phyloP scores from a whole-genome alignment of 2,888 invertebrate species.

The Papilio gigon region DNA sequence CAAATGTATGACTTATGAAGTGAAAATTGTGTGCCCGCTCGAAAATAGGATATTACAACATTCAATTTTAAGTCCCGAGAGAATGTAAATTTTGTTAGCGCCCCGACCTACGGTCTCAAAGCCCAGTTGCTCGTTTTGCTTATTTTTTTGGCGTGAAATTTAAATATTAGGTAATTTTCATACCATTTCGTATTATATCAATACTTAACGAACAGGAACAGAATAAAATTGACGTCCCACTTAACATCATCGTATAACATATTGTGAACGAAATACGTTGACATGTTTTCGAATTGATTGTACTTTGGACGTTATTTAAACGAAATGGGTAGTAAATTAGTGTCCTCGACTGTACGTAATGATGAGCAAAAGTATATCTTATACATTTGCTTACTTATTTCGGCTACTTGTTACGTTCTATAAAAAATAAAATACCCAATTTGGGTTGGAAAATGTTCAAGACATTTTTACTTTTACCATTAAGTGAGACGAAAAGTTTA shows the following conservation, averaged over 20 bases:
- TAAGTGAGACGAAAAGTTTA: neutral
- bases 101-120: conserved; percentile 9
- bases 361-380: no score
- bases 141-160: conserved; percentile 19
- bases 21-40: conserved; percentile 50
- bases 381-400: no score
- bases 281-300: neutral
- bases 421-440: no score
- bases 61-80: conserved; percentile 65
- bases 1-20: conserved; percentile 80
- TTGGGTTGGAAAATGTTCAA: neutral
- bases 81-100: conserved; percentile 27
- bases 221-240: neutral
- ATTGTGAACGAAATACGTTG: neutral
- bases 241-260: neutral
- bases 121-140: conserved; percentile 19
- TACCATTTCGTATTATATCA: neutral
- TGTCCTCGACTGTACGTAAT: neutral
- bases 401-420: no score
- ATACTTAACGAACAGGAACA: neutral
- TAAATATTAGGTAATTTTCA: conserved; percentile 17
- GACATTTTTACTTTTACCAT: conserved; percentile 9
- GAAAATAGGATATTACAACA: conserved; percentile 55
- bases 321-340: neutral
- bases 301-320: neutral